phyloP scores from a whole-genome alignment of 1,140 invertebrate species.

The Bombus vancouverensis region DNA sequence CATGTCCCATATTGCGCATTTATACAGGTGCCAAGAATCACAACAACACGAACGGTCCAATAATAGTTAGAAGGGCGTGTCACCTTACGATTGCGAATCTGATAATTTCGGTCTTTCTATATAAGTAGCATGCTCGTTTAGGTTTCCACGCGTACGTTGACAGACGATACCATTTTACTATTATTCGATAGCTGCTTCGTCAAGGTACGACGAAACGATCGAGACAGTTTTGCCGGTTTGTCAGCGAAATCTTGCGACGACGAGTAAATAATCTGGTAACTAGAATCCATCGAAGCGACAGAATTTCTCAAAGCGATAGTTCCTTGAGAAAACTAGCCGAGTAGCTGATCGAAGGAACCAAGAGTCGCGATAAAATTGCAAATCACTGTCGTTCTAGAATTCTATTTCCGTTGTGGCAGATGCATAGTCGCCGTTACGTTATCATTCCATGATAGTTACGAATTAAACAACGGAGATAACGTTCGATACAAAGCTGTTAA shows the following conservation, averaged over 20 bases:
- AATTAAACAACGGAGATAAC: no score
- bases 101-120: neutral
- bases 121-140: neutral
- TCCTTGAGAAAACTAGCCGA: no score
- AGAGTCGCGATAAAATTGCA: no score
- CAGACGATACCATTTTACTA: neutral
- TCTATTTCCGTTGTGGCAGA: neutral
- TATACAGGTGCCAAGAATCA: neutral
- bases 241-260: neutral
- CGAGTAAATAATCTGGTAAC: neutral
- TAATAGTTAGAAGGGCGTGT: neutral
- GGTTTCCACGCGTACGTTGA: neutral
- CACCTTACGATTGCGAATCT: neutral
- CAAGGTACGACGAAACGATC: no score
- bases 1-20: neutral
- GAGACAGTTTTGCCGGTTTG: neutral
- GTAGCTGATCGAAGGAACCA: no score
- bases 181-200: neutral
- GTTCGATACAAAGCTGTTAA: no score
- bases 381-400: no score
- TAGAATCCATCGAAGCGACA: no score
- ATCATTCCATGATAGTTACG: no score
- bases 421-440: no score
- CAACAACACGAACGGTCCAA: neutral
- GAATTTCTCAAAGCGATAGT: no score